Percentiles rank a stretch among this genome's conserved stretches.
These are phyloP conservation scores for Dipodomys ordii DNA, from an alignment of 2,113 vertebrate genomes.

Conservation along the genomic window DNA sequence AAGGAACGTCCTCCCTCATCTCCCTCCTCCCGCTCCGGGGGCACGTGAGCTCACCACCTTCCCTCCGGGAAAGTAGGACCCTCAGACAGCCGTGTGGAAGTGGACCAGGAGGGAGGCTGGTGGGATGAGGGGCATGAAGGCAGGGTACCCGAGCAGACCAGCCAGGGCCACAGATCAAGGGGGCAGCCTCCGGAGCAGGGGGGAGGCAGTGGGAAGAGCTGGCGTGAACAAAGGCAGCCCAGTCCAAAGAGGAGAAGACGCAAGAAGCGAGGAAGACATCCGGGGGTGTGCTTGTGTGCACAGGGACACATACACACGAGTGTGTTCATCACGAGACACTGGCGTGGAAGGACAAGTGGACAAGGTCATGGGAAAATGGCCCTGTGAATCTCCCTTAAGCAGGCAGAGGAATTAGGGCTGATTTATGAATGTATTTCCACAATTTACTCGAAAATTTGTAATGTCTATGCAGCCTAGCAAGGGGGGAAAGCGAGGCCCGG, in stretches of 20 bases:
- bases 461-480: slow-evolving; percentile 86
- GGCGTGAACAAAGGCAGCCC: background rate
- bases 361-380: slow-evolving; percentile 89
- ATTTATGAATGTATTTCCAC: slow-evolving; percentile 92
- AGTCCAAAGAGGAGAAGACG: no score
- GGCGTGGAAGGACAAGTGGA: slow-evolving; percentile 82
- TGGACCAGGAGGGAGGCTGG: background rate
- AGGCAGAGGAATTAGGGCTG: slow-evolving; percentile 87
- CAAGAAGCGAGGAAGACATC: background rate
- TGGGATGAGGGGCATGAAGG: no score
- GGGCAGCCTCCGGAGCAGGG: no score
- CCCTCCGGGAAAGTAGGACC: background rate
- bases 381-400: slow-evolving; percentile 83
- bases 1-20: accelerated
- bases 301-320: background rate
- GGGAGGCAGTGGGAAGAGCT: background rate
- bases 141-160: accelerated
- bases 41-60: accelerated
- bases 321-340: slow-evolving; percentile 48
- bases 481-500: slow-evolving; percentile 84
- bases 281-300: accelerated
- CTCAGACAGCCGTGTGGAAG: background rate
- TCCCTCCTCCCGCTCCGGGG: background rate
- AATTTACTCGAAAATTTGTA: slow-evolving; percentile 93
- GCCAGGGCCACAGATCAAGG: no score